Evolutionary conservation across 2,113 vertebrate genomes (phyloP).

Genomic region (Aepyceros melampus): DNA sequence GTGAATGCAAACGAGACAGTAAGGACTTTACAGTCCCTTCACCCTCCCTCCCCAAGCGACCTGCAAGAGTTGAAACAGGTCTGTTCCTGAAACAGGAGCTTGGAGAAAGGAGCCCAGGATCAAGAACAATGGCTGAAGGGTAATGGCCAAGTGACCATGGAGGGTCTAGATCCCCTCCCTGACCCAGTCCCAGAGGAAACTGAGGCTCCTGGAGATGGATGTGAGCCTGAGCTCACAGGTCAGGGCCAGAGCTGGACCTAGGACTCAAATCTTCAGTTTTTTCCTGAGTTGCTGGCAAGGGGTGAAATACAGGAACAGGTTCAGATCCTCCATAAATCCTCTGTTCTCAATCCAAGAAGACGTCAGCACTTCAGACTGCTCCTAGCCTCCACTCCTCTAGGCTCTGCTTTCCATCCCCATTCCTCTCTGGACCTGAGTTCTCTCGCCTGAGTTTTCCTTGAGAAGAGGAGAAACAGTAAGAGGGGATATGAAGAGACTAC

Average conservation of each 20-base stretch:
- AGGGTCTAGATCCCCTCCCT: neutral
- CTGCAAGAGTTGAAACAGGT: neutral
- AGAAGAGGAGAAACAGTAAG: neutral
- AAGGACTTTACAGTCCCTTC: neutral
- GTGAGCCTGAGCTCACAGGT: neutral
- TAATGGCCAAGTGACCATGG: neutral
- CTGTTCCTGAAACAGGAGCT: neutral
- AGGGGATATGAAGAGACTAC: neutral
- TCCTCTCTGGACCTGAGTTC: neutral
- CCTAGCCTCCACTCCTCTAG: too few species aligned
- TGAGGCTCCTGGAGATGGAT: neutral
- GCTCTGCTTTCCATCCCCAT: neutral
- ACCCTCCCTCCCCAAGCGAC: rapidly evolving
- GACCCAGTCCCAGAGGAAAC: neutral
- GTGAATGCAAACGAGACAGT: neutral
- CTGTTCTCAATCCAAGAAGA: neutral
- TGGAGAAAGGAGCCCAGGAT: neutral
- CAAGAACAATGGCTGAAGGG: neutral
- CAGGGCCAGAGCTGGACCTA: neutral
- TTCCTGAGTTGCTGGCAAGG: neutral
- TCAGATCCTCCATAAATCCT: neutral
- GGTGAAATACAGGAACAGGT: neutral
- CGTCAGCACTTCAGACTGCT: too few species aligned
- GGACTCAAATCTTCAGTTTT: neutral
- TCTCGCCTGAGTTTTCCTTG: neutral